Evolutionary conservation across 2,113 vertebrate species (phyloP).

Genomic region (Speoplatyrhinus poulsoni): DNA sequence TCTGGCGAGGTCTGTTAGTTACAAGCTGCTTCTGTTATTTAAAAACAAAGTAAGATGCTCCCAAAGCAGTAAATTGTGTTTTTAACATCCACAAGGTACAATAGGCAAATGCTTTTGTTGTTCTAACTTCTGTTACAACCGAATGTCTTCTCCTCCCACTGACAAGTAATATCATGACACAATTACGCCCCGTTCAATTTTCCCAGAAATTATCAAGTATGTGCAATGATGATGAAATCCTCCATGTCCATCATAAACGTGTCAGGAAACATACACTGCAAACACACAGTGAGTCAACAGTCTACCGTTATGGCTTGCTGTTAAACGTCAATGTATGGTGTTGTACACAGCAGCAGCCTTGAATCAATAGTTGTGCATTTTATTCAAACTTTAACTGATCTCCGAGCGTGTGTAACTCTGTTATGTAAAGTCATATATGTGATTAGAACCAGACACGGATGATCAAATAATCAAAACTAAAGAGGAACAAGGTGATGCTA

Average conservation of each 20-base stretch:
- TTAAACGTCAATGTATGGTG: no score
- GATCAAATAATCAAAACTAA: not conserved
- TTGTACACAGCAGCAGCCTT: no score
- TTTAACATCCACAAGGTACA: not conserved
- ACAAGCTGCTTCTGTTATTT: conserved; percentile 18
- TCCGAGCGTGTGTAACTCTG: no score
- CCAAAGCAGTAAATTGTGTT: not conserved
- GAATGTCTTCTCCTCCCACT: conserved; percentile 39
- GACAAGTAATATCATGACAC: conserved; percentile 17
- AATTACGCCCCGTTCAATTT: conserved; percentile 43
- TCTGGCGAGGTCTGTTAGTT: not conserved
- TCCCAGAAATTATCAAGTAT: not conserved
- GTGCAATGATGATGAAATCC: not conserved
- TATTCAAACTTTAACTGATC: no score
- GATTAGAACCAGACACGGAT: no score
- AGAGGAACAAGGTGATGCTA: not conserved
- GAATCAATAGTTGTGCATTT: no score
- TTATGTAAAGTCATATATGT: no score
- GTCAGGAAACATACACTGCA: not conserved
- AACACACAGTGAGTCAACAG: not conserved
- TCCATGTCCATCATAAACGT: not conserved
- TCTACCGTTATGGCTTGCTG: not conserved
- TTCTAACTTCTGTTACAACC: conserved; percentile 12
- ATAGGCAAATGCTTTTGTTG: conserved; percentile 4
- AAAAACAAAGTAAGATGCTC: not conserved